Percentiles rank a stretch among this genome's conserved stretches.
These are phyloP conservation scores for Xerus inauris DNA, from an alignment of 2,113 vertebrate genomes.

Conservation along the genomic window DNA sequence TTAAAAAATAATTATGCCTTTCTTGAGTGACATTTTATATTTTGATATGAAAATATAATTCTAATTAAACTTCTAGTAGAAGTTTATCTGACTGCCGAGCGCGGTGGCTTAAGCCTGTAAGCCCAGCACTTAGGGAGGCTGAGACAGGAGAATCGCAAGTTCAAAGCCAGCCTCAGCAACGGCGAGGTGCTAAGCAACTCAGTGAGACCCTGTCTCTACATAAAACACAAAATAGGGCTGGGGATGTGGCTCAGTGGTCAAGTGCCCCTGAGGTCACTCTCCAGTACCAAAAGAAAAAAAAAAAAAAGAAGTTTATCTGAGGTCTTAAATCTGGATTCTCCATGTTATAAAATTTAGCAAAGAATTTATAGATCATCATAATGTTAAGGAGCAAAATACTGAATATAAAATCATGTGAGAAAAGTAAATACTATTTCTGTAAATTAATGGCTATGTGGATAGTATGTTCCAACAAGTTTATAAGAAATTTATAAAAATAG, in stretches of 20 bases:
- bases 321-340: not conserved
- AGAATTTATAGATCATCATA: not conserved
- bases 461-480: not conserved
- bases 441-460: not conserved
- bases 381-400: not conserved
- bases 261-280: no score
- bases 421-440: not conserved
- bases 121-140: no score
- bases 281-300: no score
- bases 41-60: not conserved
- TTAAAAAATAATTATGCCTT: not conserved
- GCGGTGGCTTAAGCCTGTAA: no score
- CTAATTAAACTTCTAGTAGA: not conserved
- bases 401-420: not conserved
- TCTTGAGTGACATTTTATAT: not conserved
- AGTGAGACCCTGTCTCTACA: no score
- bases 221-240: no score
- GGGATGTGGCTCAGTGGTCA: no score
- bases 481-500: not conserved
- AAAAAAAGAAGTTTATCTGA: not conserved
- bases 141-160: no score
- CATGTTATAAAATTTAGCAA: slow-evolving; percentile 1
- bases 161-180: no score
- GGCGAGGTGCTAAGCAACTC: no score
- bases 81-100: not conserved